Percentiles rank a stretch among this genome's conserved stretches.
phyloP scores from a whole-genome alignment of 2,797 vertebrate genomes.

The Pseudochaenichthys georgianus region DNA sequence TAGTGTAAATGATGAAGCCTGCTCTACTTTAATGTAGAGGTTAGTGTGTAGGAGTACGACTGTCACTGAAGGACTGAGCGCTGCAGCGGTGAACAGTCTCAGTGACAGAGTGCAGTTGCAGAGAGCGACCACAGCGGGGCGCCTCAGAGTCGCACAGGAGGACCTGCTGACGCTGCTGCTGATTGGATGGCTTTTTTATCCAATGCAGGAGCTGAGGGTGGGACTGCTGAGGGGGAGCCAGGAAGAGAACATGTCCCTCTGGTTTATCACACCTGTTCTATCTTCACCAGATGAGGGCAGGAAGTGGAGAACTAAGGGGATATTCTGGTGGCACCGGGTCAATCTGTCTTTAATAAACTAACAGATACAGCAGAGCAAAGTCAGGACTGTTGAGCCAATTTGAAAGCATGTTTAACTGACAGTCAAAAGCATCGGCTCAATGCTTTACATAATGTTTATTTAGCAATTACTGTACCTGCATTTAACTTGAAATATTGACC shows the following conservation, averaged over 20 bases:
- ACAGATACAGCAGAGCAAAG: background rate
- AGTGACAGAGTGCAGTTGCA: slow-evolving; percentile 19
- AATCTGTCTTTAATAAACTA: background rate
- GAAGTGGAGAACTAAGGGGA: background rate
- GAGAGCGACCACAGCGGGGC: slow-evolving; percentile 50
- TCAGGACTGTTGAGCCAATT: background rate
- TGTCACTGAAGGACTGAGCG: slow-evolving; percentile 1
- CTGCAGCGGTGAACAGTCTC: background rate
- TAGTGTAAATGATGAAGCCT: slow-evolving; percentile 15
- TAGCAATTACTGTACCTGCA: background rate
- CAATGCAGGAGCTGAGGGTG: slow-evolving; percentile 30
- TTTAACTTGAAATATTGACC: background rate
- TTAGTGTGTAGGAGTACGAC: background rate
- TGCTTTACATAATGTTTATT: background rate
- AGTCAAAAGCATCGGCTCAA: background rate
- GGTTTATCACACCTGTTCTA: background rate
- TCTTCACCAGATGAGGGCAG: background rate
- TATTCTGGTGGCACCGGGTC: background rate
- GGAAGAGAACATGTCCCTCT: slow-evolving; percentile 26
- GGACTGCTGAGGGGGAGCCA: slow-evolving; percentile 9
- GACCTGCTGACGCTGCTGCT: slow-evolving; percentile 28
- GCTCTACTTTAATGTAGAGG: background rate
- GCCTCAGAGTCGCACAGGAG: slow-evolving; percentile 8
- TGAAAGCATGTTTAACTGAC: background rate
- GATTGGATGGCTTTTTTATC: slow-evolving; percentile 37